Base-by-base conservation (phyloP, 2,888 invertebrate species). In the Rosalia funebris region DNA sequence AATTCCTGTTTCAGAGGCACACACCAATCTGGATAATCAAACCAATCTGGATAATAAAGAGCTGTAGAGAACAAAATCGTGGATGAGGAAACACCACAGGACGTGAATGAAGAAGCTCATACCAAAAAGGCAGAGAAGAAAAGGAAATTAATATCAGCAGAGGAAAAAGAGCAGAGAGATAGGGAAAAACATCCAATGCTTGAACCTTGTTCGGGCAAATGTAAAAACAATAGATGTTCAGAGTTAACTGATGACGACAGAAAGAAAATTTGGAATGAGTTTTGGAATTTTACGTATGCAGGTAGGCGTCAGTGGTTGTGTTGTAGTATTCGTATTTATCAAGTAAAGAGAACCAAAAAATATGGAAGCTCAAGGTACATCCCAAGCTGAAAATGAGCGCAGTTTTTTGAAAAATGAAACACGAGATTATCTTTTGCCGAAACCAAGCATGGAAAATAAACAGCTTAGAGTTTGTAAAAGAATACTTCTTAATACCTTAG, bases 381-480 rank as follows among this genome's bases (percentile, higher is more conserved):
- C 25, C 25, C 25, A 25, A 25, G 25, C 7, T 25, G 25, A 25
- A 25, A 25, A 25, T 25, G 25, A 25, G 25, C 46, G 25, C 25
- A 48, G 20, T 11, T 48, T n/a, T 34, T 48, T 48, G n/a, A 48
- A 48, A 14, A 48, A 48, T 48, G 48, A 53, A 53, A 39, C 54
- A 42, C n/a, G 54, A 31, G 42, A 54, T 10, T 54, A 54, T 54
- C 20, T 44, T 54, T 54, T 54, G 14, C 54, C 54, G 1, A 54
- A 54, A 44, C 54, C 54, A 54, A 32, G 9, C 20, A 15, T 44
- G 12, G n/a, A 54, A 16, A 10, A 54, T 31, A 54, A 54, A 44
- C 44, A 54, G 25, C 10, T 54, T 2, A 20, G 25, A 44, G 54
- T 54, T 25, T 54, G 54, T 16, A 54, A 34, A n/a, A 54, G 19